Evolutionary conservation across 2,888 invertebrate species (phyloP).

Genomic region (Pterostichus niger): DNA sequence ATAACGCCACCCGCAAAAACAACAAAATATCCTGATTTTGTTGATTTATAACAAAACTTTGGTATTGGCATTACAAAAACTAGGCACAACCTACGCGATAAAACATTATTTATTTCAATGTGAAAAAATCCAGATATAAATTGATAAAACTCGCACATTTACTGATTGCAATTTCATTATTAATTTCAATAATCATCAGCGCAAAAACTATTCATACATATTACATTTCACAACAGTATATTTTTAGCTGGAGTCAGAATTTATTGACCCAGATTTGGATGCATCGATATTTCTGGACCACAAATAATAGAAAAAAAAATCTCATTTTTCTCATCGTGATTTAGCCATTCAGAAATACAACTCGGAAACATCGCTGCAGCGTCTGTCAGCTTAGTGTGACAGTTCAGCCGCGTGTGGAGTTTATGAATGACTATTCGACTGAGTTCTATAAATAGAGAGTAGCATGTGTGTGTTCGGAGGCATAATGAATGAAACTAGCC

Average conservation of each 20-base stretch:
- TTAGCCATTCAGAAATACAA: slow-evolving; percentile 47
- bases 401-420: neutral
- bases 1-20: neutral
- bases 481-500: slow-evolving; percentile 28
- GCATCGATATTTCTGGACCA: slow-evolving; percentile 9
- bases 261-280: slow-evolving; percentile 18
- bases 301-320: neutral
- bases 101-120: slow-evolving; percentile 22
- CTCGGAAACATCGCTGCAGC: slow-evolving; percentile 1
- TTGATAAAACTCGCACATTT: slow-evolving; percentile 31
- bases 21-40: neutral
- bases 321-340: slow-evolving; percentile 14
- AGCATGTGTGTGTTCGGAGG: slow-evolving; percentile 21
- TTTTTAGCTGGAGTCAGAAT: neutral
- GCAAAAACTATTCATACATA: slow-evolving; percentile 12
- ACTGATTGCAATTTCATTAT: slow-evolving; percentile 42
- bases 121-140: slow-evolving; percentile 7
- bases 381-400: neutral
- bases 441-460: slow-evolving; percentile 3
- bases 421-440: slow-evolving; percentile 44
- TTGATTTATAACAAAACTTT: neutral
- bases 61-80: slow-evolving; percentile 5
- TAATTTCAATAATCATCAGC: slow-evolving; percentile 32
- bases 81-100: neutral
- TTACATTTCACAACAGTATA: neutral